Base-by-base conservation (phyloP, 2,888 invertebrate genomes). In the Erebia ligea region DNA sequence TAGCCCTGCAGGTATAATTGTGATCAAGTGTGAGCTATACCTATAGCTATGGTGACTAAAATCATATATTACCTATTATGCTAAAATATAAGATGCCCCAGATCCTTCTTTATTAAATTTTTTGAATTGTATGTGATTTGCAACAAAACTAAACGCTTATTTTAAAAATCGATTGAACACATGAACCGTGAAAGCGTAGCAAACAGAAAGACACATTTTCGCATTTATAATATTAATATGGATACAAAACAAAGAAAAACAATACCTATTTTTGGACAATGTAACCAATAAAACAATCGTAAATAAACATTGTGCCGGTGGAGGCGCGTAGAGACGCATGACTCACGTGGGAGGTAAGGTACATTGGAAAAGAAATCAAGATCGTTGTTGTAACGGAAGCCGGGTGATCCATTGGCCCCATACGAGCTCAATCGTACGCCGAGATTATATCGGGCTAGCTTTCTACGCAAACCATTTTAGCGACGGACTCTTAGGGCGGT, bases 381-480 rank as follows among this genome's bases (percentile, higher is more conserved):
- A 92, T 91, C 82, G 81, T 79, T 81, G 86, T 84, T 89, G 89
- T 88, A 90, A 87, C 90, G 91, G 91, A 91, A 92, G 91, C 89
- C 83, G 86, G 87, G 90, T 92, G 91, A 92, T 92, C 90, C 90
- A 92, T 92, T 87, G 86, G 89, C 79, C 79, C 79, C 78, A 81
- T 83, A 80, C 83, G 82, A 84, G 82, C 84, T 88, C 91, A 86
- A 91, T 91, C 86, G 87, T 83, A 76, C 82, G 85, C 85, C 57
- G 78, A 90, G 91, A 91, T 92, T 87, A 87, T 82, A 92, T 91
- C 88, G 81, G 77, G 77, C 86, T 87, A 82, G 83, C 84, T 89
- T 86, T 88, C 85, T 86, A 82, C 84, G 82, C 84, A 86, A 89
- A 87, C 86, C 85, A 84, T 82, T 82, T 81, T 82, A 71, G 70